These are phyloP conservation scores for Sprattus sprattus DNA, from an alignment of 2,113 vertebrate species.

Conservation along the genomic window DNA sequence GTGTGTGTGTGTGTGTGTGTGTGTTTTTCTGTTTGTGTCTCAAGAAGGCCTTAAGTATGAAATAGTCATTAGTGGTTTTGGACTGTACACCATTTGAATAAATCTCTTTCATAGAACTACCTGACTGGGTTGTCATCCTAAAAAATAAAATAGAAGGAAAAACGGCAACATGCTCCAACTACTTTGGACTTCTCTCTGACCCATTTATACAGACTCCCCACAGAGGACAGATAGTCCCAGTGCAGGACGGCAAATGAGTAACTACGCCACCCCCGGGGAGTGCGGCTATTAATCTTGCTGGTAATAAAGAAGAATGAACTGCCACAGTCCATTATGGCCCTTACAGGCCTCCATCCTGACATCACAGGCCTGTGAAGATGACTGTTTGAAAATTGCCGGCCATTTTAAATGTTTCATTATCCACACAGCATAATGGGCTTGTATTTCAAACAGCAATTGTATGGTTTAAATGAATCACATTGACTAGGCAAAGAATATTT, in stretches of 20 bases:
- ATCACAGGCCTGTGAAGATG: constrained; percentile 31
- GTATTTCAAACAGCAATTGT: neutral
- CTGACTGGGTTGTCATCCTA: neutral
- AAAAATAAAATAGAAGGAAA: neutral
- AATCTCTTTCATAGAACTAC: neutral
- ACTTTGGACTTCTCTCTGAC: constrained; percentile 15
- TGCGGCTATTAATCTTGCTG: constrained; percentile 39
- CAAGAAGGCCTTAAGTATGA: neutral
- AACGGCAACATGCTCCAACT: neutral
- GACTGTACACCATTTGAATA: neutral
- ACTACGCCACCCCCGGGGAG: constrained; percentile 17
- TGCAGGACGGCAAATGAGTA: constrained; percentile 32
- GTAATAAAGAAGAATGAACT: constrained; percentile 53
- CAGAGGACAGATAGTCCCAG: constrained; percentile 40
- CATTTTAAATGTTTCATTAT: constrained; percentile 38
- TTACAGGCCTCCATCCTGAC: constrained; percentile 20
- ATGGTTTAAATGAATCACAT: neutral
- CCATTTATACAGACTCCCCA: constrained; percentile 43
- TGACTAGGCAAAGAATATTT: neutral
- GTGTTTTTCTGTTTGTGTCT: neutral
- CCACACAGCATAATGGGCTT: neutral
- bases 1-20: neutral
- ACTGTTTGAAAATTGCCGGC: constrained; percentile 42
- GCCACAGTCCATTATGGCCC: constrained; percentile 49
- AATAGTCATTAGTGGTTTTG: neutral